Evolutionary conservation across 2,888 invertebrate genomes (phyloP).

Genomic region (Troides oblongomaculatus): DNA sequence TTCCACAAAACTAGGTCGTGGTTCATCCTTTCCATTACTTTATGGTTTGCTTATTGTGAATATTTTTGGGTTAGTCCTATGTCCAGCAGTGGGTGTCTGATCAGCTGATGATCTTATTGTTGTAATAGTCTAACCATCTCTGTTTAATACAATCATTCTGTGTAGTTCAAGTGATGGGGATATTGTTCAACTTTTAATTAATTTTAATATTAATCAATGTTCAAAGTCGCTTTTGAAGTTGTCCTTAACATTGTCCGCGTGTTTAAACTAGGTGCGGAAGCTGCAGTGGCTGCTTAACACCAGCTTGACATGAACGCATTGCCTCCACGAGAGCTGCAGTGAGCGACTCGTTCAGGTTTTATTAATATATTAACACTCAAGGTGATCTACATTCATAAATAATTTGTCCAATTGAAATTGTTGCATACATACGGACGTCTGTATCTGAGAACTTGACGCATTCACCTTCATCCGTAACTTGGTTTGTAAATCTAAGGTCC

Average conservation of each 20-base stretch:
- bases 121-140: too few relatives aligned
- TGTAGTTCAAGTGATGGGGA: background rate
- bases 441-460: background rate
- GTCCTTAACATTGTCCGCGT: slow-evolving; percentile 19
- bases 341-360: slow-evolving; percentile 39
- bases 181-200: background rate
- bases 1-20: too few relatives aligned
- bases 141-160: too few relatives aligned
- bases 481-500: too few relatives aligned
- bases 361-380: slow-evolving; percentile 49
- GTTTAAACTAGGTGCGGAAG: slow-evolving; percentile 15
- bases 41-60: too few relatives aligned
- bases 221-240: background rate
- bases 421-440: slow-evolving; percentile 8
- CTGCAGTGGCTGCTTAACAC: background rate
- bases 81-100: too few relatives aligned
- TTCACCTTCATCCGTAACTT: background rate
- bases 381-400: slow-evolving; percentile 73
- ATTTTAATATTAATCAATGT: background rate
- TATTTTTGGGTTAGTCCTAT: too few relatives aligned
- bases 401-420: slow-evolving; percentile 55
- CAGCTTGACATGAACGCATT: slow-evolving; percentile 3
- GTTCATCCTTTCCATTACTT: too few relatives aligned
- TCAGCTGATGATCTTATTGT: too few relatives aligned
- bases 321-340: slow-evolving; percentile 23